Base-by-base conservation (phyloP, 2,888 invertebrate species). In the Cryptocephalus primarius region DNA sequence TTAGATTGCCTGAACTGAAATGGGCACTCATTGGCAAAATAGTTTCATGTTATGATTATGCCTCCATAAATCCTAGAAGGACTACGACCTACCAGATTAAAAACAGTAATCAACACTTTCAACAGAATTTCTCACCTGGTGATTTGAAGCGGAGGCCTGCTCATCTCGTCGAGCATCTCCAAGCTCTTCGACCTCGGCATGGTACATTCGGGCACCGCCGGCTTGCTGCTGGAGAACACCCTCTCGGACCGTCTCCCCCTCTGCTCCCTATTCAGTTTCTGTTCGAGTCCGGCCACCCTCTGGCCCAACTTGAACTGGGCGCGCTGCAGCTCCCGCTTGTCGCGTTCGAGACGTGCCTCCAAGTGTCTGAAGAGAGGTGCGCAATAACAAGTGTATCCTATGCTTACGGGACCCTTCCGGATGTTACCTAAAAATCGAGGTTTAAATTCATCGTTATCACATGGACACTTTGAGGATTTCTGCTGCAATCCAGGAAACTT, bases 331-430 rank as follows among this genome's bases (percentile, higher is more conserved):
- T 88, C 87, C 50, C 83, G 80, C 57, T 87, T 86, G 60, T 88
- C 87, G 56, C 82, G 79, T 58, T 88, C 88, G 43, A 93, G 67
- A 52, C 84, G 81, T 36, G 88, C 83, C 64, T 93, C 91, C 70
- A 94, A 82, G 55, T 90, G 88, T 51, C 87, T 80, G 64, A 94
- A 86, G 68, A 92, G 84, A 0, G 94, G 94, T 0, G 88, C 90
- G 65, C 95, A 95, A 64, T 90, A 91, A 68, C 92, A 93, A 1
- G 88, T 88, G 66, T 91, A 89, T 0, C 92, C 91, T 1, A 90
- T 85, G 1, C 94, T 93, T n/a, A 93, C 84, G 0, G 94, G 94
- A 1, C 94, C 94, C 72, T 95, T 94, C 59, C 90, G 83, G 51
- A 95, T 89, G 64, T 94, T 93, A 1, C 95, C 54, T 54, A 32